Base-by-base conservation (phyloP, 2,888 invertebrate species). In the Volucella inflata region DNA sequence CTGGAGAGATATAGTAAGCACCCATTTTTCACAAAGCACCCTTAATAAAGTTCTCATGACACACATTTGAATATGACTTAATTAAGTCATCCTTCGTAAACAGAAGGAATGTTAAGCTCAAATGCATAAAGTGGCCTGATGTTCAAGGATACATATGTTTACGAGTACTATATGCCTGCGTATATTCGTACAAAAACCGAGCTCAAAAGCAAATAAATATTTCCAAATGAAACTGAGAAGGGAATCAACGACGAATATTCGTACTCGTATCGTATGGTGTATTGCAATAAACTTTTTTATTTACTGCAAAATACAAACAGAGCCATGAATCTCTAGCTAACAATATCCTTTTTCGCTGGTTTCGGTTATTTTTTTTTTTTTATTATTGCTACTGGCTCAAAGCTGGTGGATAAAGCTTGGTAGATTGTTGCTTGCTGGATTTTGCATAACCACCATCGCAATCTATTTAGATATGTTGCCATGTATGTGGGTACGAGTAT, bases 31-130 rank as follows among this genome's bases (percentile, higher is more conserved):
- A 50, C 71, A 71, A 78, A 71, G 55, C 17, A 14, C 55, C 62
- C 64, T 55, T 64, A 48, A 78, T 78, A 78, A 78, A 70, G 51
- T 64, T 51, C 53, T 55, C 60, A 68, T 21, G 53, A n/a, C 70
- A 70, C 21, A 71, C 46, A 57, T 64, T 38, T 40, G 21, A 17
- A 50, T 78, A 50, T 50, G 78, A 70, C 78, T 78, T 78, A 64
- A 78, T 78, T 78, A 78, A 71, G 48, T 11, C 70, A 38, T 50
- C 21, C 14, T 17, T 21, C 65, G 42, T 50, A 67, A 65, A 75
- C 14, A 50, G 36, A 11, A 12, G n/a, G 51, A 60, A 53, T 55
- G 64, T 50, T 11, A 42, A 16, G n/a, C 48, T 50, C 64, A 48
- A 57, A 50, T 75, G 75, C 75, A 75, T 55, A 59, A 36, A 21